A percentile compares a stretch with the other conserved stretches of the same genome.
Conservation (phyloP, 2,888 invertebrate genomes). For the Chaetogeoica ovagalla region DNA sequence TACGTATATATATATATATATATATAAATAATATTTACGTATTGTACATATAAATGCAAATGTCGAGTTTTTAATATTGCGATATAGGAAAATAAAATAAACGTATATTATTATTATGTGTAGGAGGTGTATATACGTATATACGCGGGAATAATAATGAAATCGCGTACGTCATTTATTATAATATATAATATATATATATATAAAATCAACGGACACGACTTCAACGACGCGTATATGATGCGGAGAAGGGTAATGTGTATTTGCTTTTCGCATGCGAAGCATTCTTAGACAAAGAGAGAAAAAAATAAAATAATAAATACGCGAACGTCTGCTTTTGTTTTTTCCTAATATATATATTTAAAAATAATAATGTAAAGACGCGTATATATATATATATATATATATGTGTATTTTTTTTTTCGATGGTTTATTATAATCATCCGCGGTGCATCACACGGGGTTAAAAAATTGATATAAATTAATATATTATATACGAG, state of each 20-base stretch:
- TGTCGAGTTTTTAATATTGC: slow-evolving; percentile 16
- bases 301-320: too few relatives aligned
- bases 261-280: slow-evolving; percentile 30
- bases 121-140: not conserved
- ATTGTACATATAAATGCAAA: slow-evolving; percentile 1
- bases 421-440: too few relatives aligned
- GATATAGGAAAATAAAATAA: slow-evolving; percentile 30
- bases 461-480: too few relatives aligned
- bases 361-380: too few relatives aligned
- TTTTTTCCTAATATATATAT: not conserved
- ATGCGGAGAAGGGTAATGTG: slow-evolving; percentile 23
- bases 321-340: slow-evolving; percentile 17
- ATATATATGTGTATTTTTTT: too few relatives aligned
- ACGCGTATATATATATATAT: too few relatives aligned
- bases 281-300: slow-evolving; percentile 23
- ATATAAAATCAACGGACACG: slow-evolving; percentile 27
- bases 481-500: too few relatives aligned
- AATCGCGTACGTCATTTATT: slow-evolving; percentile 41
- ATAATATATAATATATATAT: not conserved
- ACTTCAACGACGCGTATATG: not conserved
- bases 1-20: not conserved
- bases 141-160: slow-evolving; percentile 32
- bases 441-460: too few relatives aligned
- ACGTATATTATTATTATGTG: not conserved
- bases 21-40: too few relatives aligned